Conservation (phyloP, 2,797 vertebrate genomes). For the Halcyon smyrnensis region DNA sequence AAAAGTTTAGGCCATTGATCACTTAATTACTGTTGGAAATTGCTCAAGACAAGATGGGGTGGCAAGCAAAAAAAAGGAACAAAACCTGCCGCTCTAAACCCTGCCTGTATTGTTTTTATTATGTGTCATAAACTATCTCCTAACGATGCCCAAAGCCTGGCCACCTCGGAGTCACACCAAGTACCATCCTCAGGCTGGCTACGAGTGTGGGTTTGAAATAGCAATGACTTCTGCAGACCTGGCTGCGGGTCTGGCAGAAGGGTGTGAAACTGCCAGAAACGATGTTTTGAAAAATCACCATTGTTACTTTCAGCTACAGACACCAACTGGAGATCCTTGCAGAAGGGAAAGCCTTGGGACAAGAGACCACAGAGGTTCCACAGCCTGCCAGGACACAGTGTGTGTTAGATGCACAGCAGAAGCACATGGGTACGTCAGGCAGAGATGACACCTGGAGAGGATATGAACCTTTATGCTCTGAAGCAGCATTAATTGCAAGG, state of each 20-base stretch:
- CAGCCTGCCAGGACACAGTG: background rate
- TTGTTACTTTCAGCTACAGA: background rate
- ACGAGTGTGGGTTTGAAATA: background rate
- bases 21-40: background rate
- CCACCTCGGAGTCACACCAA: accelerated
- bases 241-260: background rate
- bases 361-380: background rate
- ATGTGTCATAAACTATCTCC: background rate
- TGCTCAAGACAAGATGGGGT: background rate
- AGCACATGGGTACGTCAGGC: accelerated
- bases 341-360: background rate
- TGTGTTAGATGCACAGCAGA: accelerated
- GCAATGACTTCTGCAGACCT: background rate
- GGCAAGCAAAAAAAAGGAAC: background rate
- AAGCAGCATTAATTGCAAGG: background rate
- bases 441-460: background rate
- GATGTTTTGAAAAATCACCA: background rate
- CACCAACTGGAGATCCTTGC: background rate
- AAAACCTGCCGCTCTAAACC: background rate
- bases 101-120: background rate
- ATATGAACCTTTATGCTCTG: background rate
- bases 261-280: background rate
- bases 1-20: background rate
- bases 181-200: background rate
- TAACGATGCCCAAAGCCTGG: background rate